Conservation (phyloP, 2,888 invertebrate genomes). For the Diogma glabrata region DNA sequence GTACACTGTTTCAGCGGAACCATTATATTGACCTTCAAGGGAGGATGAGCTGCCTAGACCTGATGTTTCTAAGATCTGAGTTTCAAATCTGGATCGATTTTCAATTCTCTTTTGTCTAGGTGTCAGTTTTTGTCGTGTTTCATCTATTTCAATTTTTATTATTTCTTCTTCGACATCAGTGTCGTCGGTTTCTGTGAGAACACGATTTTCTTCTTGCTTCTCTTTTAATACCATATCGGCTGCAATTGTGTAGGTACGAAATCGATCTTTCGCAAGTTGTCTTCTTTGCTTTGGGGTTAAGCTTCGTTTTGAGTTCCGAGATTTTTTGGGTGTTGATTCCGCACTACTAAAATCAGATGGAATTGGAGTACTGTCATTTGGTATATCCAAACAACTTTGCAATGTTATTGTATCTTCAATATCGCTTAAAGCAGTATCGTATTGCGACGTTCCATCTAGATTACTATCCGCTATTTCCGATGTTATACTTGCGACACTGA, state of each 20-base stretch:
- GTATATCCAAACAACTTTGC: constrained; percentile 45
- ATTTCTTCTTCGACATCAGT: constrained; percentile 35
- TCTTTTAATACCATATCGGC: constrained; percentile 40
- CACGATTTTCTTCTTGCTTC: constrained; percentile 23
- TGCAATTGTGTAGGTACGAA: constrained; percentile 71
- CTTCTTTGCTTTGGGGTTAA: constrained; percentile 70
- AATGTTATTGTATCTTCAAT: constrained; percentile 45
- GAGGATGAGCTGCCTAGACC: constrained; percentile 3
- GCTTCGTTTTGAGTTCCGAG: constrained; percentile 25
- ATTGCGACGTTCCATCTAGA: constrained; percentile 26
- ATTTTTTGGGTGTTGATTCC: constrained; percentile 61
- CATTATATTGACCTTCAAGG: not conserved
- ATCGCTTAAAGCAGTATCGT: constrained; percentile 44
- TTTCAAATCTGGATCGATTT: constrained; percentile 58
- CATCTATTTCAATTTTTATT: constrained; percentile 30
- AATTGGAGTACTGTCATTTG: constrained; percentile 47
- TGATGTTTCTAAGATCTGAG: constrained; percentile 40
- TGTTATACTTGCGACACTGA: constrained; percentile 72
- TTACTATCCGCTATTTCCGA: constrained; percentile 58
- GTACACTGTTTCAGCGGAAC: constrained; percentile 1
- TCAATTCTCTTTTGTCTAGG: constrained; percentile 53
- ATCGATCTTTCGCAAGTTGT: constrained; percentile 62
- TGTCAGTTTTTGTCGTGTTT: constrained; percentile 27
- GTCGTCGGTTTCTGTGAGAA: constrained; percentile 24
- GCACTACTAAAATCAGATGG: constrained; percentile 63